Conservation (phyloP, 2,797 vertebrate genomes). For the Acanthornis magna region DNA sequence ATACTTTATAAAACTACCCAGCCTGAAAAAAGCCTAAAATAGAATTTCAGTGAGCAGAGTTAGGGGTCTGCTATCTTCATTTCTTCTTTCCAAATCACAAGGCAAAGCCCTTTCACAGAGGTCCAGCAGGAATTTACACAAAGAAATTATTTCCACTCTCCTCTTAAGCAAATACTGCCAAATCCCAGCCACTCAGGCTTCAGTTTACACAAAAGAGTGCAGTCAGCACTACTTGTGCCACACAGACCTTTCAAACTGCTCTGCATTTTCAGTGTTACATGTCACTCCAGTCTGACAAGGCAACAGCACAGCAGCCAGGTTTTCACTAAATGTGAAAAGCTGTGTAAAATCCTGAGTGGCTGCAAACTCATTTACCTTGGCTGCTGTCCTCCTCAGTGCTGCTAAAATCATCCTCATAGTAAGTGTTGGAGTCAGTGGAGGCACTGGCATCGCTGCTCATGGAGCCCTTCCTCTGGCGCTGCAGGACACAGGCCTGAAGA, state of each 20-base stretch:
- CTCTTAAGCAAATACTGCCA: not conserved
- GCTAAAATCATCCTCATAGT: constrained; percentile 98
- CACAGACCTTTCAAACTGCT: not conserved
- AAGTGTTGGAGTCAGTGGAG: constrained; percentile 98
- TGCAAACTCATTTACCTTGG: constrained; percentile 82
- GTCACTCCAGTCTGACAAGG: not conserved
- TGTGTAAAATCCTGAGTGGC: not conserved
- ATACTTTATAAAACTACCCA: not conserved
- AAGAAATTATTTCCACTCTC: not conserved
- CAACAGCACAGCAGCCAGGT: not conserved
- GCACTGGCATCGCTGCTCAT: constrained; percentile 97
- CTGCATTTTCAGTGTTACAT: not conserved
- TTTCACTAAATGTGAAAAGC: not conserved
- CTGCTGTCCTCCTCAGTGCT: constrained; percentile 99
- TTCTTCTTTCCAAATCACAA: not conserved
- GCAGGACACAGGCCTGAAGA: constrained; percentile 92
- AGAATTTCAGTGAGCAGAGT: not conserved
- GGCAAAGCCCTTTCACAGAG: not conserved
- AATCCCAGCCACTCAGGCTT: not conserved
- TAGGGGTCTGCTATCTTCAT: not conserved
- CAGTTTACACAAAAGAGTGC: not conserved
- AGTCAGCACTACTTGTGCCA: not conserved
- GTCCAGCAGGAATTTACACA: not conserved
- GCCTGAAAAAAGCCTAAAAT: not conserved
- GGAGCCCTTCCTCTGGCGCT: constrained; percentile 96